Conservation (phyloP, 2,113 vertebrate species). For the Euleptes europaea region DNA sequence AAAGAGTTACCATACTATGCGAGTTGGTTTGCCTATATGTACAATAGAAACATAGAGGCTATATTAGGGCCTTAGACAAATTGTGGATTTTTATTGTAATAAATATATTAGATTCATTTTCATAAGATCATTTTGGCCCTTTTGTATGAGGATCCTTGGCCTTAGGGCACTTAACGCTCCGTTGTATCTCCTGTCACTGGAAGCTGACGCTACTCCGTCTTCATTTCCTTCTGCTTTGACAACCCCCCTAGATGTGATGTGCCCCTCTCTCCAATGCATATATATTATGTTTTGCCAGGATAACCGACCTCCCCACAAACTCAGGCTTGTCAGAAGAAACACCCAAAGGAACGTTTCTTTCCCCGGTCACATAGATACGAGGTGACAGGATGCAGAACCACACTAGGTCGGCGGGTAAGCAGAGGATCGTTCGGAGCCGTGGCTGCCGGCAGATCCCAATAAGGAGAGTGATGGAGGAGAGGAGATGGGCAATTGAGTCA, state of each 20-base stretch:
- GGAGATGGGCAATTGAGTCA: constrained; percentile 19
- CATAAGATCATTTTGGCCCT: too few relatives aligned
- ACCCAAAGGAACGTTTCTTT: background rate
- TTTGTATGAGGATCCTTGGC: too few relatives aligned
- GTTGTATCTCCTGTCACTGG: background rate
- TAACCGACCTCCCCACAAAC: background rate
- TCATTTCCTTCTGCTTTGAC: background rate
- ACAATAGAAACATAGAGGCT: too few relatives aligned
- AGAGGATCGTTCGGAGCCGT: background rate
- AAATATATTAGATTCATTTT: too few relatives aligned
- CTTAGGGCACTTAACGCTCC: too few relatives aligned
- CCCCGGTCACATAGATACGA: background rate
- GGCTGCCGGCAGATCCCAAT: background rate
- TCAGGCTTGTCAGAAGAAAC: background rate
- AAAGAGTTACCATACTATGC: too few relatives aligned
- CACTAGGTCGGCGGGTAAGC: background rate
- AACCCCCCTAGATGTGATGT: background rate
- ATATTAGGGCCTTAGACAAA: too few relatives aligned
- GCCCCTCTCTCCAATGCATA: background rate
- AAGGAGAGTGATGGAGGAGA: constrained; percentile 21
- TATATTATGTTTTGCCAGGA: background rate
- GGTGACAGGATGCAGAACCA: background rate
- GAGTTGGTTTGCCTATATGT: too few relatives aligned
- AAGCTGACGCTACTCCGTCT: too few relatives aligned
- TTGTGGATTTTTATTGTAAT: too few relatives aligned